Percentiles rank a stretch among this genome's conserved stretches.
Evolutionary conservation across 2,888 invertebrate genomes (phyloP).

Genomic region (Phengaris alcon): DNA sequence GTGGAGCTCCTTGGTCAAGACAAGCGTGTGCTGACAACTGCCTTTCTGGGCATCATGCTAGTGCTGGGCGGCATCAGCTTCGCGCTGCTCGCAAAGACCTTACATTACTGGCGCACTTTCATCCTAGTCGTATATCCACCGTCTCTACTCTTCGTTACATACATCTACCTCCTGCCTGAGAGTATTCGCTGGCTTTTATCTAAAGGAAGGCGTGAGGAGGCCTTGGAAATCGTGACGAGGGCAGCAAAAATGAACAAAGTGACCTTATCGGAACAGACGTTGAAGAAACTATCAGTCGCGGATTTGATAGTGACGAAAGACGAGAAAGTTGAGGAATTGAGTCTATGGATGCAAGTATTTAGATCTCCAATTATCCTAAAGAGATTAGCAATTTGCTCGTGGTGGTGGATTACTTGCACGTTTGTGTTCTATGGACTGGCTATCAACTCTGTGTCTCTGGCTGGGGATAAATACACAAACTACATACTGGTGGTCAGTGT

Average conservation of each 20-base stretch:
- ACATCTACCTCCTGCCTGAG: slow-evolving; percentile 86
- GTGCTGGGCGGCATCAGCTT: slow-evolving; percentile 85
- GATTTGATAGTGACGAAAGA: slow-evolving; percentile 59
- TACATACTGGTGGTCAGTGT: slow-evolving; percentile 84
- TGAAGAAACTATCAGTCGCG: slow-evolving; percentile 57
- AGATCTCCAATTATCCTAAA: slow-evolving; percentile 66
- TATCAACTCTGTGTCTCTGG: slow-evolving; percentile 60
- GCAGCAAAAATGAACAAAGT: slow-evolving; percentile 82
- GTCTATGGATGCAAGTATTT: slow-evolving; percentile 60
- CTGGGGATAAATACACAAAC: slow-evolving; percentile 88
- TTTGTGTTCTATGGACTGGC: slow-evolving; percentile 2
- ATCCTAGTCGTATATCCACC: slow-evolving; percentile 85
- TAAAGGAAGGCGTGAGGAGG: slow-evolving; percentile 83
- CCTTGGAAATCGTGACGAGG: slow-evolving; percentile 80
- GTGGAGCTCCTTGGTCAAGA: slow-evolving; percentile 70
- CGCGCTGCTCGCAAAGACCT: slow-evolving; percentile 84
- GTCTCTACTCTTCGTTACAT: slow-evolving; percentile 82
- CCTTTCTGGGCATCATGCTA: slow-evolving; percentile 70
- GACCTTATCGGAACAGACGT: slow-evolving; percentile 64
- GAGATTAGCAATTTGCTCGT: slow-evolving; percentile 66
- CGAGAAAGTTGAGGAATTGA: slow-evolving; percentile 51
- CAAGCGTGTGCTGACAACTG: slow-evolving; percentile 66
- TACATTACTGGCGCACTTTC: slow-evolving; percentile 84
- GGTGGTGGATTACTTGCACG: slow-evolving; percentile 39
- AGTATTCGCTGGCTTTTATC: slow-evolving; percentile 88